Conservation (phyloP, 1,140 invertebrate genomes). For the Zaprionus ornatus region DNA sequence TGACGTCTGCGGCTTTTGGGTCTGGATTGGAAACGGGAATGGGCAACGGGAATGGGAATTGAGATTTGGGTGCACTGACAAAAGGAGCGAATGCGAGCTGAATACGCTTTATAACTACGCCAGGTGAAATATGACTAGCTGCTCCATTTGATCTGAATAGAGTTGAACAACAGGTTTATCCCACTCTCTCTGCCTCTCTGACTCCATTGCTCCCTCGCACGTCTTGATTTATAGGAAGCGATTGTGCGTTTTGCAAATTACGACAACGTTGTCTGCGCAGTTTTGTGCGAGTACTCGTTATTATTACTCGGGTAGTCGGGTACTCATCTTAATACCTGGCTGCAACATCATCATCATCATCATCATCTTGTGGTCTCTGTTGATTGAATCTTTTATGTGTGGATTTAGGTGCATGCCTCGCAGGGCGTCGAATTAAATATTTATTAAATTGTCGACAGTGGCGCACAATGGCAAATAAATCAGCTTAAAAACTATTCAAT, state of each 20-base stretch:
- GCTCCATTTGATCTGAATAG: constrained; percentile 67
- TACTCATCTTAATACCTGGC: constrained; percentile 50
- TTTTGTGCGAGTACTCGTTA: constrained; percentile 36
- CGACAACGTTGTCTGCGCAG: constrained; percentile 65
- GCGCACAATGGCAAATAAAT: constrained; percentile 72
- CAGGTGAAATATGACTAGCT: constrained; percentile 70
- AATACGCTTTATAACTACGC: constrained; percentile 53
- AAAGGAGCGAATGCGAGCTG: constrained; percentile 11
- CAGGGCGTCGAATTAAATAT: constrained; percentile 75
- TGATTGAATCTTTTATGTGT: constrained; percentile 81
- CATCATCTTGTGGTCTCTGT: constrained; percentile 25
- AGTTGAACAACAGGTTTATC: constrained; percentile 41
- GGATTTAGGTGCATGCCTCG: constrained; percentile 58
- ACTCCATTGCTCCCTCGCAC: neutral
- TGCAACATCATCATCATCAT: constrained; percentile 29
- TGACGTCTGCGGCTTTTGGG: constrained; percentile 57
- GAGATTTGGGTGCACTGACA: constrained; percentile 4
- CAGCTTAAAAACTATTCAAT: constrained; percentile 83
- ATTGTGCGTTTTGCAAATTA: constrained; percentile 80
- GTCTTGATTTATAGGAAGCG: constrained; percentile 75
- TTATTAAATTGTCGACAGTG: constrained; percentile 73
- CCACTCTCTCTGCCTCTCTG: neutral
- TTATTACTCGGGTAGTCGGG: constrained; percentile 33
- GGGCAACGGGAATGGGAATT: neutral
- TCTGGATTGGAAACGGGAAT: neutral